phyloP scores from a whole-genome alignment of 1,140 invertebrate genomes.

The Aphaenogaster floridana region DNA sequence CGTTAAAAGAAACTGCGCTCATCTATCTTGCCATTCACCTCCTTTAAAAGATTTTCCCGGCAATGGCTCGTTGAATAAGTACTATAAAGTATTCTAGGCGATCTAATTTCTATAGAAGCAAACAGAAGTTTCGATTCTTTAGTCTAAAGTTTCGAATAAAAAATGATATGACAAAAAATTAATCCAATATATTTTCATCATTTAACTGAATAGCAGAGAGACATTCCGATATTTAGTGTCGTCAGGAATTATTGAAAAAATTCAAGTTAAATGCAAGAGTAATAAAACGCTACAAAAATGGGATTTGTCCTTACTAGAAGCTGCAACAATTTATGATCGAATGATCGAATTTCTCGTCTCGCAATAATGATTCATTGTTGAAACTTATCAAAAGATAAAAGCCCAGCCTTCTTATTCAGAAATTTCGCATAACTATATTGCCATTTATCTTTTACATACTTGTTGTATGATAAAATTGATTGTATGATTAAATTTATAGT shows the following conservation, averaged over 20 bases:
- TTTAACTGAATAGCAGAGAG: not conserved
- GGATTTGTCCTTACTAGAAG: not conserved
- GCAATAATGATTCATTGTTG: not conserved
- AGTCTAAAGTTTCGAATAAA: not conserved
- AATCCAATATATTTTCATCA: not conserved
- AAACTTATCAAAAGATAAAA: slow-evolving; percentile 8
- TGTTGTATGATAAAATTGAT: not conserved
- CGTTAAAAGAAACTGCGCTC: slow-evolving; percentile 70
- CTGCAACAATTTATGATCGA: not conserved
- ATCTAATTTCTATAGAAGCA: slow-evolving; percentile 65
- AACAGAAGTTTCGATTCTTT: not conserved
- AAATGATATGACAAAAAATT: not conserved
- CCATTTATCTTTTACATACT: not conserved
- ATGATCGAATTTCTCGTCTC: slow-evolving; percentile 39
- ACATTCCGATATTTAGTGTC: not conserved
- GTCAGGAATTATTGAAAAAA: not conserved
- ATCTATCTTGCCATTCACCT: slow-evolving; percentile 63
- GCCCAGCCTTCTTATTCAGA: not conserved
- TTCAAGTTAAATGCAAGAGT: no score
- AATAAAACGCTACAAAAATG: not conserved
- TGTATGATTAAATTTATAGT: no score
- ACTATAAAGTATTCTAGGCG: slow-evolving; percentile 55
- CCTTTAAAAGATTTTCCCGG: slow-evolving; percentile 56
- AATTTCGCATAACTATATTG: not conserved
- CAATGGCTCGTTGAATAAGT: slow-evolving; percentile 69